Conservation (phyloP, 2,888 invertebrate genomes). For the Spodoptera littoralis region DNA sequence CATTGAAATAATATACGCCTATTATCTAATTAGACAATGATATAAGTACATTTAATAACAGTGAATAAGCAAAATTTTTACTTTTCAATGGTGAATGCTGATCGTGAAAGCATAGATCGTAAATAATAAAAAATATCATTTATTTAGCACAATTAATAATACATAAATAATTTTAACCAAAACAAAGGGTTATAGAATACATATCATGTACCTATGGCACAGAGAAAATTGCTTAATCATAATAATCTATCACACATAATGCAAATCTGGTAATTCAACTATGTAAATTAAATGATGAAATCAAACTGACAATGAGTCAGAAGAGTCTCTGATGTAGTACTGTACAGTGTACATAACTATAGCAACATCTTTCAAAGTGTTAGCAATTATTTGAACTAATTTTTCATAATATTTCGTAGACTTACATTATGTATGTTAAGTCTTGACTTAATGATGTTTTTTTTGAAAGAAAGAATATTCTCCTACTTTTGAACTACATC, state of each 20-base stretch:
- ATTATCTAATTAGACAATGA: not conserved
- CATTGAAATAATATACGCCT: not conserved
- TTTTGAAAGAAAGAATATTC: too few relatives aligned
- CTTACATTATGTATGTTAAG: too few relatives aligned
- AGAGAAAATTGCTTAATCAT: constrained; percentile 46
- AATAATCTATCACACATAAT: constrained; percentile 42
- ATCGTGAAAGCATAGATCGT: too few relatives aligned
- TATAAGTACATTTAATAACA: not conserved
- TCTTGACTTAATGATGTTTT: too few relatives aligned
- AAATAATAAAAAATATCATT: too few relatives aligned
- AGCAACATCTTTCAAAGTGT: not conserved
- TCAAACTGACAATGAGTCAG: constrained; percentile 54
- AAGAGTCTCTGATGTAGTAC: constrained; percentile 14
- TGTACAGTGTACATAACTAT: constrained; percentile 19
- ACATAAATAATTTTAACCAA: not conserved
- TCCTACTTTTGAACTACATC: too few relatives aligned
- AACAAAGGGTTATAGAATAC: not conserved
- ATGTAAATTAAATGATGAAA: constrained; percentile 60
- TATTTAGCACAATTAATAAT: too few relatives aligned
- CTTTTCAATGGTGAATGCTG: too few relatives aligned
- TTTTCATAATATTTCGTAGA: too few relatives aligned
- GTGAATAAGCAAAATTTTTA: not conserved
- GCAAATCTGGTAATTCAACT: constrained; percentile 46
- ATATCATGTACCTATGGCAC: not conserved
- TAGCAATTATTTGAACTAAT: too few relatives aligned